Evolutionary conservation across 2,113 vertebrate genomes (phyloP).

Genomic region (Siphamia tubifer): DNA sequence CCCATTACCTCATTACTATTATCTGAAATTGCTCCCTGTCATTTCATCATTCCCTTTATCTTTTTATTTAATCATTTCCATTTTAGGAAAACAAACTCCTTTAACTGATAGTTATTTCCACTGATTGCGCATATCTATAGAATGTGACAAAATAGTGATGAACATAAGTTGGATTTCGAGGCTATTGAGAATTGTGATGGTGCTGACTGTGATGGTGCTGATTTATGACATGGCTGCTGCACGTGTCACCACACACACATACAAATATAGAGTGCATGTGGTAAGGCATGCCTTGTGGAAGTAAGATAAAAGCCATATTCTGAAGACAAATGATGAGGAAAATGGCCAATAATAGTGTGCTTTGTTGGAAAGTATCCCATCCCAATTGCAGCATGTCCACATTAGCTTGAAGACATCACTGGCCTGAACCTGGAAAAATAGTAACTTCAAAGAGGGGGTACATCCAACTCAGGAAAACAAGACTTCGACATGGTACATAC

Average conservation of each 20-base stretch:
- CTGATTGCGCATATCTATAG: slow-evolving; percentile 8
- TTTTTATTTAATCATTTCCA: slow-evolving; percentile 10
- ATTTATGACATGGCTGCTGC: background rate
- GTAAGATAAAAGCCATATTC: slow-evolving; percentile 11
- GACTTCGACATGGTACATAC: slow-evolving; percentile 13
- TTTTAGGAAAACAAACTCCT: background rate
- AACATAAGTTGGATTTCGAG: background rate
- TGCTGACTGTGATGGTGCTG: too few species aligned
- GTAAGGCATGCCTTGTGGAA: background rate
- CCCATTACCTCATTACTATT: slow-evolving; percentile 36
- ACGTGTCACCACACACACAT: background rate
- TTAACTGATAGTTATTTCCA: background rate
- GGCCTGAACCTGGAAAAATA: slow-evolving; percentile 32
- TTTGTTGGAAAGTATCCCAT: slow-evolving; percentile 32
- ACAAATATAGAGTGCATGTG: background rate
- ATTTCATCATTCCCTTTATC: background rate
- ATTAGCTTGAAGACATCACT: slow-evolving; percentile 27
- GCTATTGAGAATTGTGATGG: background rate
- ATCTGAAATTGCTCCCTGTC: slow-evolving; percentile 4
- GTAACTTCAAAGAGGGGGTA: slow-evolving; percentile 57
- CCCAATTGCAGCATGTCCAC: slow-evolving; percentile 30
- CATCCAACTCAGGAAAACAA: slow-evolving; percentile 60
- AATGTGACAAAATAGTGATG: background rate
- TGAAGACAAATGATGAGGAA: slow-evolving; percentile 19
- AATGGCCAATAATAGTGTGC: slow-evolving; percentile 23